Base-by-base conservation (phyloP, 1,140 invertebrate species). In the Lepidotrigona ventralis region DNA sequence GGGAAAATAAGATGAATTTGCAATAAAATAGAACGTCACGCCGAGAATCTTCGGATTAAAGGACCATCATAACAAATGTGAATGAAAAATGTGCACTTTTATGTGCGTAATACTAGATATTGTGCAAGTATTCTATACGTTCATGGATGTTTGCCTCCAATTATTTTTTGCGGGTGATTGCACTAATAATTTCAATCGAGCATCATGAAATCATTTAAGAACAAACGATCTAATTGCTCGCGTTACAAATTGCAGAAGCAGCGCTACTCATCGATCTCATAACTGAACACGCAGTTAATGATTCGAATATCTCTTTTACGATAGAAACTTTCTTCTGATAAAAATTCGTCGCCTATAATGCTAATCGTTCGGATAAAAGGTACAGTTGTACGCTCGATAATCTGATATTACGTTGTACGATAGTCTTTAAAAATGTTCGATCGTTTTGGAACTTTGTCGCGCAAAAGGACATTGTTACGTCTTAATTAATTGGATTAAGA, bases 221-320 rank as follows among this genome's bases (percentile, higher is more conserved):
- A 80, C 60, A 53, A 86, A 79, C 80, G 73, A 76, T 46, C 33
- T 68, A 33, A 12, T 73, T 54, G 17, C 68, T 73, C 56, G n/a
- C 15, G 51, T 56, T 84, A 81, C 63, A 39, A 79, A 53, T 87
- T 85, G 66, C 83, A 79, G 15, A 87, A 81, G 86, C 79, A 23
- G 64, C 56, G 29, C 68, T 29, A 33, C 69, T 71, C 51, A 46
- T 51, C 51, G 60, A 39, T 60, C 70, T 46, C 17, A 69, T 63
- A 76, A 60, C 63, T 69, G 23, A 69, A 72, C 8, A 51, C n/a
- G 21, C 21, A 39, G 26, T 68, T 58, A 53, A 66, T 74, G 79
- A 74, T n/a, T 58, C 75, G 66, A 60, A 79, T 68, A 56, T 74
- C 72, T 66, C 26, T 46, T 6, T 19, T 8, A 51, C 19, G 39